Base-by-base conservation (phyloP, 2,113 vertebrate species). In the Antechinus stuartii region DNA sequence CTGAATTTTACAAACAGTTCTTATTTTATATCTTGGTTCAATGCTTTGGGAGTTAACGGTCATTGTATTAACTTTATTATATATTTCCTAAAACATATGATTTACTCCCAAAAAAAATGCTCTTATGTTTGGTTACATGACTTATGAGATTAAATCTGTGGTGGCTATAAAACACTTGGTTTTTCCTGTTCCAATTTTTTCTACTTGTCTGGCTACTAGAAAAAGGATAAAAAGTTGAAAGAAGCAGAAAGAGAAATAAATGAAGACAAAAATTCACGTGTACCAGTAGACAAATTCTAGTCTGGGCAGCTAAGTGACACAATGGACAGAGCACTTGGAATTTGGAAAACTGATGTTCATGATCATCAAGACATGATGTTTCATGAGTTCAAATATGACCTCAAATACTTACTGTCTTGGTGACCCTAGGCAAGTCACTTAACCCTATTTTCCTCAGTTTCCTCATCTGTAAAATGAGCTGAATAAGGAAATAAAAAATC, bases 1-100 rank as follows among this genome's bases (percentile, higher is more conserved):
- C 19, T 94, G 9, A 16, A 91, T 96, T 23, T 54, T 57, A 96
- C 50, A 49, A 92, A 96, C 92, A 92, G 84, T 49, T 92, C 95
- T 0, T 52, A 91, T 93, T 96, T 94, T 90, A 90, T 23, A 50
- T 55, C 27, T 94, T 84, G 92, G 1, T 68, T 46, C 55, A 94
- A 91, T 95, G 61, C 30, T 52, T 95, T 47, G 89, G 35, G 24
- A 94, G 91, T 84, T 94, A 92, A 91, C 96, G 84, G 42, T 91
- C 56, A 94, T 55, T 89, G 10, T 54, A 54, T 91, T 61, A 46
- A 94, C 49, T 92, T 92, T 76, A 27, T 89, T 84, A 42, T 84
- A 50, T 30, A 90, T 47, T 84, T 84, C 54, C 54, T 91, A 42
- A 90, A 95, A 57, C 90, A 52, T 52, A 47, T 24, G 19, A 84